Base-by-base conservation (phyloP, 1,140 invertebrate genomes). In the Nasonia giraulti region DNA sequence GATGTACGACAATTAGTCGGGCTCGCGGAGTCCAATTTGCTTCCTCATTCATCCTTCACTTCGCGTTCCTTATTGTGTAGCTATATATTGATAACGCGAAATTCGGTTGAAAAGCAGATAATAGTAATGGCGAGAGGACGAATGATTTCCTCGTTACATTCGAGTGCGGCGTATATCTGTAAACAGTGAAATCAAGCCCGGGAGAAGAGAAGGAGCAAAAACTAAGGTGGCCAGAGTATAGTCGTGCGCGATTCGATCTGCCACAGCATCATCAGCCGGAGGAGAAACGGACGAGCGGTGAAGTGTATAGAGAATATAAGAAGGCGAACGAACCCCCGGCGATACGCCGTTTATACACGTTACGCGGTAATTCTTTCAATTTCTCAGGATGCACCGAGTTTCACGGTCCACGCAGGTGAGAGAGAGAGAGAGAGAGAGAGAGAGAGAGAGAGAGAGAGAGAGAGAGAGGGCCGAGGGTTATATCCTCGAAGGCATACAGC, bases 361-460 rank as follows among this genome's bases (percentile, higher is more conserved):
- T 81, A 81, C 71, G 79, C 84, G 55, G 71, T 85, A 81, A 81
- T 85, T 76, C 79, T 80, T 81, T 85, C 71, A 81, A 85, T 85
- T 81, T 75, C 66, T 80, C 69, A 69, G 82, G 40, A 69, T 44
- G 62, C 17, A 33, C 37, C 23, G 81, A 27, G 81, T 76, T 83
- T 76, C 74, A 83, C 55, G 81, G 73, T 76, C n/a, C 55, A 76
- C 55, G 27, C 71, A 20, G 50, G 40, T 17, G 68, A 62, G 23
- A 27, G 68, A 27, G 68, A 27, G 27, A 27, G 27, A 27, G 27
- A 27, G 27, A 27, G 27, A 27, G 27, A 27, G 27, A 27, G 40
- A 33, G 68, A 62, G 23, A 27, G 68, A 27, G 68, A 27, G 27
- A 27, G 27, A 27, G 27, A 27, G 27, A 27, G 27, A 1, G 40